Base-by-base conservation (phyloP, 2,888 invertebrate species). In the Pollenia angustigena region DNA sequence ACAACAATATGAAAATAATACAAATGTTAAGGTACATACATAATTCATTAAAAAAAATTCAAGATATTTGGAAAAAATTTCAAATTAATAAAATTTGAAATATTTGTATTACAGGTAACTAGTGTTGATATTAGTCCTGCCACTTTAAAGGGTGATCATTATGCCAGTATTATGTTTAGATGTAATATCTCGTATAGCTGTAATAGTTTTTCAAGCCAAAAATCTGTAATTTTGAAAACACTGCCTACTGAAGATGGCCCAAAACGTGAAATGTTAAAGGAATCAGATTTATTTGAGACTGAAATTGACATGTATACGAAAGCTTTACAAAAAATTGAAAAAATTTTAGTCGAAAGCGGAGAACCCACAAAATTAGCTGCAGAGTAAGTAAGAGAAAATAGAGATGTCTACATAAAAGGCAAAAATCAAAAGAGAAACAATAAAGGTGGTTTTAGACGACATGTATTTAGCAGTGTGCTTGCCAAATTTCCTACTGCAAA, bases 101-200 rank as follows among this genome's bases (percentile, higher is more conserved):
- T 23, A 23, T 23, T 23, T 23, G 8, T 16, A 16, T 23, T 23
- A 12, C 8, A 88, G 85, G n/a, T 88, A 10, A 66, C 16, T 0
- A 23, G 78, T 54, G 10, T 85, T 1, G 69, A 76, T 10, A 18
- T 87, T 12, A 82, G 68, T 0, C 88, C 90, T 3, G 90, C 89
- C 11, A 85, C 87, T 40, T 23, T 80, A 4, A 89, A 87, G 23
- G 89, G 89, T n/a, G 90, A 89, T 82, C 90, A 90, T 68, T 90
- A 89, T 82, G 90, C 89, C n/a, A 90, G 90, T 74, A 54, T 88
- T 58, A 90, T 90, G 89, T 90, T 89, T 81, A 88, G 90, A 4
- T 88, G 88, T 7, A 88, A 60, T 48, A 52, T 89, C 7, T 46
- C 60, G 3, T 89, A 87, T 54, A 16, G 12, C 10, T 66, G 71